Conservation (phyloP, 2,113 vertebrate species). For the Zonotrichia leucophrys region DNA sequence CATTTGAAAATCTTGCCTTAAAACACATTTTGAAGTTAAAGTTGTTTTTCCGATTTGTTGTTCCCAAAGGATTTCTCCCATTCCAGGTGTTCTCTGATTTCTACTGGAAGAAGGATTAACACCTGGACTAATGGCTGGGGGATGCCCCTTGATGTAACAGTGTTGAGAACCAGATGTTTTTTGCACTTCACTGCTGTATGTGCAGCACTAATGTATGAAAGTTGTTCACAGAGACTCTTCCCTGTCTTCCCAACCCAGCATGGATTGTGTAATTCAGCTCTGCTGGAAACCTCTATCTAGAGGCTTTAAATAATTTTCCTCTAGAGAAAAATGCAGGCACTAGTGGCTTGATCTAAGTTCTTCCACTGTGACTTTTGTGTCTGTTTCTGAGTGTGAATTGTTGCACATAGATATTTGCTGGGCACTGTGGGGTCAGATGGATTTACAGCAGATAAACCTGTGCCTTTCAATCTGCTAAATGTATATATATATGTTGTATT, state of each 20-base stretch:
- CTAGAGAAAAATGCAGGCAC: neutral
- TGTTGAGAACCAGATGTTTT: slow-evolving; percentile 23
- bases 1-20: neutral
- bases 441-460: neutral
- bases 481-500: neutral
- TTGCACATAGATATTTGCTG: neutral
- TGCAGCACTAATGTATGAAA: neutral
- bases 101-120: neutral
- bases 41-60: neutral
- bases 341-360: neutral
- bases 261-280: neutral
- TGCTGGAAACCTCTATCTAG: neutral
- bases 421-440: neutral
- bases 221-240: neutral
- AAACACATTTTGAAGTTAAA: neutral
- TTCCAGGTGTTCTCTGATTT: slow-evolving; percentile 12
- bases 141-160: neutral
- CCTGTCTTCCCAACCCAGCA: neutral
- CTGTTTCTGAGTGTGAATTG: neutral
- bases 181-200: neutral
- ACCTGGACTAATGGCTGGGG: neutral
- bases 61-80: neutral
- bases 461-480: neutral
- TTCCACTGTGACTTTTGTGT: neutral
- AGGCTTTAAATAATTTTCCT: neutral